Conservation (phyloP, 2,113 vertebrate species). For the Xiphophorus couchianus region DNA sequence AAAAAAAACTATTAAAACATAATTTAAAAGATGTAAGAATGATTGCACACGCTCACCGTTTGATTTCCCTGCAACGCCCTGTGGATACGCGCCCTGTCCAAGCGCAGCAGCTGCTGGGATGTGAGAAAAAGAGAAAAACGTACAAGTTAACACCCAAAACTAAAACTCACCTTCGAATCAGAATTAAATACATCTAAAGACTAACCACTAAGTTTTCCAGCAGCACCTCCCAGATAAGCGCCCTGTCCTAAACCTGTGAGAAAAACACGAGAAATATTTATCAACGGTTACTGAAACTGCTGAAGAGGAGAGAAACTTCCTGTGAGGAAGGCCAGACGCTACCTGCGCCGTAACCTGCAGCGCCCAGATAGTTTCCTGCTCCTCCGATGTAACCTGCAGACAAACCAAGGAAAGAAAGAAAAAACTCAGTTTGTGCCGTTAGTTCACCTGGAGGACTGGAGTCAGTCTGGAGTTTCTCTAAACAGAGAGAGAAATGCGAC, state of each 20-base stretch:
- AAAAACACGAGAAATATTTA: background rate
- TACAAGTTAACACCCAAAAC: background rate
- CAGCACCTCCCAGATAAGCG: constrained; percentile 58
- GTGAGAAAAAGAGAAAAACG: background rate
- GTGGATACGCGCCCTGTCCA: constrained; percentile 55
- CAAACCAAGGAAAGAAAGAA: constrained; percentile 11
- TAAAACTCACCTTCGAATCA: background rate
- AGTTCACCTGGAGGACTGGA: background rate
- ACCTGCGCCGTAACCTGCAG: constrained; percentile 74
- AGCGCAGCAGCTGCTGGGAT: constrained; percentile 41
- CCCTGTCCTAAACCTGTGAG: constrained; percentile 66
- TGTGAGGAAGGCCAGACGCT: constrained; percentile 1
- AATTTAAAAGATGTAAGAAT: background rate
- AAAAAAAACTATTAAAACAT: background rate
- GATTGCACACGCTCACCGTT: constrained; percentile 12
- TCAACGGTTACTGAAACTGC: constrained; percentile 5
- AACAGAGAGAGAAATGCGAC: background rate
- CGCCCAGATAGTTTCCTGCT: constrained; percentile 64
- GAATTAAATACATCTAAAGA: background rate
- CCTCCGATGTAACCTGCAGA: constrained; percentile 68
- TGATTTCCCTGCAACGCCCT: constrained; percentile 35
- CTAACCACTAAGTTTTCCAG: constrained; percentile 64
- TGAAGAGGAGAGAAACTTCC: background rate
- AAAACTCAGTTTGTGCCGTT: background rate
- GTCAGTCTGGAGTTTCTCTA: background rate